Conservation (phyloP, 2,113 vertebrate species). For the Emydocephalus ijimae region DNA sequence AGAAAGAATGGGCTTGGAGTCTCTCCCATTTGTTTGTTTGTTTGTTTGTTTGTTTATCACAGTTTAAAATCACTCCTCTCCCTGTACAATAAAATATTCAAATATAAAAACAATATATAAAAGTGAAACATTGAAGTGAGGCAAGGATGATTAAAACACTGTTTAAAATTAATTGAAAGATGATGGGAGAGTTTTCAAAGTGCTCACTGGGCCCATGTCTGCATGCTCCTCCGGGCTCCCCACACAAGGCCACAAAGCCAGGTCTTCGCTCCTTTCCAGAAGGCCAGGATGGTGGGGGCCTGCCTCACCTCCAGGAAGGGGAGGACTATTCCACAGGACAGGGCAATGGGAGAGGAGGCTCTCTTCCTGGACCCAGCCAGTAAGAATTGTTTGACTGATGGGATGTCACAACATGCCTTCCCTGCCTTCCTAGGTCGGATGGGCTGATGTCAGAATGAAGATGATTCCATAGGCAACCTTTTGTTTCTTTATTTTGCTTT, state of each 20-base stretch:
- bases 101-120: not conserved
- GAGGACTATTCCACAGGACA: not conserved
- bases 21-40: not conserved
- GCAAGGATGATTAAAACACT: not conserved
- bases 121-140: not conserved
- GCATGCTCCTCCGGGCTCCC: not conserved
- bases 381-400: not conserved
- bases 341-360: not conserved
- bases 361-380: not conserved
- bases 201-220: not conserved
- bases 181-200: not conserved
- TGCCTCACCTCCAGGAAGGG: not conserved
- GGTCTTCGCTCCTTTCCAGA: not conserved
- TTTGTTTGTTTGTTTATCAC: constrained; percentile 1
- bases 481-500: not conserved
- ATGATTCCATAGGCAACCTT: not conserved
- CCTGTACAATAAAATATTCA: not conserved
- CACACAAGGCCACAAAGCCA: not conserved
- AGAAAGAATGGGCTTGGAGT: not conserved
- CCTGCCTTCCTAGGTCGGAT: not conserved
- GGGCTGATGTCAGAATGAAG: not conserved
- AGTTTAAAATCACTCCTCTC: not conserved
- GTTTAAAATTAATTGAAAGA: not conserved
- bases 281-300: not conserved
- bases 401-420: not conserved